Conservation (phyloP, 2,113 vertebrate species). For the Melanerpes aurifrons region DNA sequence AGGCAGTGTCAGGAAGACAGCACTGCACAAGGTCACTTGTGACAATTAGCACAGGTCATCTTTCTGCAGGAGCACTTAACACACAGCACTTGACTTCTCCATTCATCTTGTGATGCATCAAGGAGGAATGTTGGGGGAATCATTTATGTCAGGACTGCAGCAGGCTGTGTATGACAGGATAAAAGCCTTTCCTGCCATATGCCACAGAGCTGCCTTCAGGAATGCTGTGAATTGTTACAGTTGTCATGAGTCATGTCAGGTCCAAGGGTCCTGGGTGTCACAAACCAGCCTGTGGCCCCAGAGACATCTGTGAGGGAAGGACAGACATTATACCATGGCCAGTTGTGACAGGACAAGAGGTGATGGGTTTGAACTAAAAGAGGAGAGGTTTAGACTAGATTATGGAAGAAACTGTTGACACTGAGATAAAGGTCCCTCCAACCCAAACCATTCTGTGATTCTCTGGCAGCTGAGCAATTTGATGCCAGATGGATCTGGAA, state of each 20-base stretch:
- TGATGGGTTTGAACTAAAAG: too few relatives aligned
- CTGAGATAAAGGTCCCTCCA: too few relatives aligned
- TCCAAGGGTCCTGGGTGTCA: neutral
- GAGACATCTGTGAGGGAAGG: neutral
- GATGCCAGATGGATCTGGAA: neutral
- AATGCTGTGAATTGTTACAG: neutral
- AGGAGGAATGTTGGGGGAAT: neutral
- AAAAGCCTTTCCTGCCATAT: neutral
- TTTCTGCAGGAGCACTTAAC: neutral
- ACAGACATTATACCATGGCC: neutral
- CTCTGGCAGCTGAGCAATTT: neutral
- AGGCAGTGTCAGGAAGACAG: neutral
- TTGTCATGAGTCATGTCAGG: rapidly evolving
- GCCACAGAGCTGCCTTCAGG: rapidly evolving
- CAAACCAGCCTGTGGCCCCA: neutral
- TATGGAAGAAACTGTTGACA: too few relatives aligned
- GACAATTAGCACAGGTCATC: neutral
- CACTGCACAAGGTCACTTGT: neutral
- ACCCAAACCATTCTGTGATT: too few relatives aligned
- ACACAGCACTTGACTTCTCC: neutral
- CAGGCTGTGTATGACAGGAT: neutral
- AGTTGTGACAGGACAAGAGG: too few relatives aligned
- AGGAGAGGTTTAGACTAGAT: too few relatives aligned
- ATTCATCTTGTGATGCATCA: neutral
- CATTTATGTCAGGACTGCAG: neutral